A percentile compares a stretch with the other conserved stretches of the same genome.
Conservation (phyloP, 2,888 invertebrate genomes). For the Carabus problematicus region DNA sequence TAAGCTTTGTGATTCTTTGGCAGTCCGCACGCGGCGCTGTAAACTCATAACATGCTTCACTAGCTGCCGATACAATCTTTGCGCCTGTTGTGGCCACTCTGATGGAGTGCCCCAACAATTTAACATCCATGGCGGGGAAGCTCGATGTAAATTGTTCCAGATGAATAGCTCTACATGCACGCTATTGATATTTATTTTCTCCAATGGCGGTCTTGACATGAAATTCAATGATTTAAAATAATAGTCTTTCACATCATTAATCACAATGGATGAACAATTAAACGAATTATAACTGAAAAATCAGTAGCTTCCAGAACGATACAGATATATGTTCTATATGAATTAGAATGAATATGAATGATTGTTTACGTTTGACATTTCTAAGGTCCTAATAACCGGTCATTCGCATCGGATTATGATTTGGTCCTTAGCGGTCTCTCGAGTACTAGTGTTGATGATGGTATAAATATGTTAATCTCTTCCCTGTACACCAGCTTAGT, state of each 20-base stretch:
- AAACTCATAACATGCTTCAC: conserved; percentile 21
- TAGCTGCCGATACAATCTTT: conserved; percentile 1
- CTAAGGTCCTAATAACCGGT: conserved; percentile 32
- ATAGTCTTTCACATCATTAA: too few relatives aligned
- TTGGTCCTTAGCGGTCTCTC: conserved; percentile 12
- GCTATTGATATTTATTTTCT: too few relatives aligned
- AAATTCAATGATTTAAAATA: too few relatives aligned
- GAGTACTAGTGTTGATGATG: conserved; percentile 34
- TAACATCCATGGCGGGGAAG: too few relatives aligned
- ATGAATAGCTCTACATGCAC: too few relatives aligned
- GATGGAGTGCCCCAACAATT: background rate
- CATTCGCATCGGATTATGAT: conserved; percentile 7
- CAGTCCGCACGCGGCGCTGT: conserved; percentile 1
- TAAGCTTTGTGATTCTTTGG: conserved; percentile 15
- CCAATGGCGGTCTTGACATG: too few relatives aligned
- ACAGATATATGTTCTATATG: too few relatives aligned
- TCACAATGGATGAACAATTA: too few relatives aligned
- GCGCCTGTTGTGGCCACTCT: background rate
- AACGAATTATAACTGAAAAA: too few relatives aligned
- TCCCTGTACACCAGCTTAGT: conserved; percentile 10
- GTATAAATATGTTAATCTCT: conserved; percentile 41
- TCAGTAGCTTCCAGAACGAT: too few relatives aligned
- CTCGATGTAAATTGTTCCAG: too few relatives aligned
- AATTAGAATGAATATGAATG: too few relatives aligned
- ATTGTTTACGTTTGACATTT: conserved; percentile 32